These are phyloP conservation scores for Danio kyathit DNA, from an alignment of 2,797 vertebrate genomes.

Conservation along the genomic window DNA sequence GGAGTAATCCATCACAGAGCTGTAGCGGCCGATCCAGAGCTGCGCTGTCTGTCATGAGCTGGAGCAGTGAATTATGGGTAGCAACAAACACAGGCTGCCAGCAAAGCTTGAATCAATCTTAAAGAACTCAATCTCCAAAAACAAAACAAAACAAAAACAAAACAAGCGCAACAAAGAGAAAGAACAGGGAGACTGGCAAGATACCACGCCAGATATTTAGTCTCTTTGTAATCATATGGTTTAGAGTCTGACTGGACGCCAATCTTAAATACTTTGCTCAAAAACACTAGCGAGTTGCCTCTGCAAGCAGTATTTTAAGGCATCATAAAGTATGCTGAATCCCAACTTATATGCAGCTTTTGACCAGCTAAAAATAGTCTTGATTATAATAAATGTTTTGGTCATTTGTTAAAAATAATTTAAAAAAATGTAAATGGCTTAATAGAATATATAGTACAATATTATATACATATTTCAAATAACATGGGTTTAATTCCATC, in stretches of 20 bases:
- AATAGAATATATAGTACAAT: too few species aligned
- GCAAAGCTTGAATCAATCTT: slow-evolving; percentile 75
- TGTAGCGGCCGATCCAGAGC: slow-evolving; percentile 66
- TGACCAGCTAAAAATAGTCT: too few species aligned
- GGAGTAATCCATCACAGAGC: slow-evolving; percentile 76
- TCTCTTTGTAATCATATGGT: background rate
- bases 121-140: slow-evolving; percentile 52
- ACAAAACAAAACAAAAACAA: slow-evolving; percentile 56
- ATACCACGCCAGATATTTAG: background rate
- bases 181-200: slow-evolving; percentile 20
- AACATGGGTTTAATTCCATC: too few species aligned
- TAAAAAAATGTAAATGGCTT: too few species aligned
- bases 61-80: slow-evolving; percentile 62
- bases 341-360: background rate
- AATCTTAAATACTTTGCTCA: background rate
- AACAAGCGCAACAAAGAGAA: slow-evolving; percentile 63
- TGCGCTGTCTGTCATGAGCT: slow-evolving; percentile 58
- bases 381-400: too few species aligned
- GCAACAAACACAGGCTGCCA: slow-evolving; percentile 58
- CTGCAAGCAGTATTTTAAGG: slow-evolving; percentile 1
- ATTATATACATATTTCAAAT: too few species aligned
- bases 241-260: slow-evolving; percentile 1
- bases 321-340: background rate
- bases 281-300: background rate
- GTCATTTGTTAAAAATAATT: too few species aligned